These are phyloP conservation scores for Amblyraja radiata DNA, from an alignment of 2,797 vertebrate species.

Conservation along the genomic window DNA sequence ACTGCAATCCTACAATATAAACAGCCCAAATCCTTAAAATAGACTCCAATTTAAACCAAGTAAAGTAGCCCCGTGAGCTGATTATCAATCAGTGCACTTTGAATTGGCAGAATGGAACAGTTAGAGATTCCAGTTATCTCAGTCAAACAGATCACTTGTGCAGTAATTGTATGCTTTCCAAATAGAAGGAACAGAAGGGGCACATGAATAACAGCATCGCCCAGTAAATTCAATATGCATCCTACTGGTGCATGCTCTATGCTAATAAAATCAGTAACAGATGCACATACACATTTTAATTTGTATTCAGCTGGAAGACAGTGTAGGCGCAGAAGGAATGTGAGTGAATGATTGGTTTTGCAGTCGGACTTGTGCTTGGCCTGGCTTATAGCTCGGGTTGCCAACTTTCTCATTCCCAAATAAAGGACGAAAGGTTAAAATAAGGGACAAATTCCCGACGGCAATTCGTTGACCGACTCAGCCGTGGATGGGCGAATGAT, in stretches of 20 bases:
- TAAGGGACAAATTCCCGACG: too few species aligned
- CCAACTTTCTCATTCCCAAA: too few species aligned
- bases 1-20: conserved; percentile 21
- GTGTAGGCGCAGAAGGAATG: not conserved
- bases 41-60: not conserved
- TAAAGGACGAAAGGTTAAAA: too few species aligned
- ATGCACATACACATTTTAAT: not conserved
- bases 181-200: not conserved
- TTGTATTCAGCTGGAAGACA: not conserved
- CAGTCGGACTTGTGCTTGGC: not conserved
- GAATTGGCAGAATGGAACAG: not conserved
- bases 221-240: not conserved
- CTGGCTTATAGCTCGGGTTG: too few species aligned
- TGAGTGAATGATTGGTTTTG: not conserved
- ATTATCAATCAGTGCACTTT: conserved; percentile 18
- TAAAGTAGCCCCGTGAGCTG: not conserved
- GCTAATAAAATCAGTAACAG: conserved; percentile 5
- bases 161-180: conserved; percentile 2
- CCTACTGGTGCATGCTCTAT: not conserved
- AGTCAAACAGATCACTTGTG: not conserved
- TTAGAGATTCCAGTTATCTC: not conserved
- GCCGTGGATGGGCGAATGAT: too few species aligned
- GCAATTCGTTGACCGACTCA: too few species aligned
- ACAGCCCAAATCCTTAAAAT: not conserved
- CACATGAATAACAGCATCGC: not conserved